phyloP scores from a whole-genome alignment of 2,888 invertebrate genomes.

The Hoplodrina ambigua region DNA sequence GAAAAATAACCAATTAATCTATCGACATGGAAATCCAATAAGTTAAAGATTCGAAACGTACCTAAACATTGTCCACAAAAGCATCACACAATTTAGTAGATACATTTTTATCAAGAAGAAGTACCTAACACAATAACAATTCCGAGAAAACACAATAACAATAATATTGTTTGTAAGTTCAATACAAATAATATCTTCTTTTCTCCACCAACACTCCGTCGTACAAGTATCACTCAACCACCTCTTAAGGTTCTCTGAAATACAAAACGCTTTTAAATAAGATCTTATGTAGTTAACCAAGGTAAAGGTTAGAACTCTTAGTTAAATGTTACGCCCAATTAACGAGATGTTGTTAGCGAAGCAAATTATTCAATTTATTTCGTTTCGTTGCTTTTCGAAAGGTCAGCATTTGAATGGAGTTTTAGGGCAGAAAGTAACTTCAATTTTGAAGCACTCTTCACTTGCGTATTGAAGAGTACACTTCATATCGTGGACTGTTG shows the following conservation, averaged over 20 bases:
- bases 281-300: not conserved
- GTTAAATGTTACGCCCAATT: slow-evolving; percentile 31
- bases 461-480: not conserved
- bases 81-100: not conserved
- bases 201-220: not conserved
- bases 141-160: not conserved
- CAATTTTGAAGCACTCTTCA: not conserved
- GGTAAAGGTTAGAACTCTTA: slow-evolving; percentile 24
- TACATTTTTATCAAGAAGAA: not conserved
- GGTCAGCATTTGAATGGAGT: slow-evolving; percentile 16
- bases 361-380: slow-evolving; percentile 17
- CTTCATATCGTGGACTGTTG: slow-evolving; percentile 2
- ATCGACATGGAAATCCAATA: not conserved
- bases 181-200: not conserved
- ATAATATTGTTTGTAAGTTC: not conserved
- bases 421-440: not conserved
- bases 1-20: too few relatives aligned
- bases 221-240: slow-evolving; percentile 1
- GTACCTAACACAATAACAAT: not conserved
- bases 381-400: slow-evolving; percentile 15
- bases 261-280: slow-evolving; percentile 9
- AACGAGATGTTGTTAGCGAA: slow-evolving; percentile 8
- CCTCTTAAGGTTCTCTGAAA: not conserved
- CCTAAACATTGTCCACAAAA: not conserved
- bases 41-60: not conserved